Evolutionary conservation across 2,113 vertebrate genomes (phyloP), one percentile per base, ranked within the genome.

Genomic region (Colaptes auratus): DNA sequence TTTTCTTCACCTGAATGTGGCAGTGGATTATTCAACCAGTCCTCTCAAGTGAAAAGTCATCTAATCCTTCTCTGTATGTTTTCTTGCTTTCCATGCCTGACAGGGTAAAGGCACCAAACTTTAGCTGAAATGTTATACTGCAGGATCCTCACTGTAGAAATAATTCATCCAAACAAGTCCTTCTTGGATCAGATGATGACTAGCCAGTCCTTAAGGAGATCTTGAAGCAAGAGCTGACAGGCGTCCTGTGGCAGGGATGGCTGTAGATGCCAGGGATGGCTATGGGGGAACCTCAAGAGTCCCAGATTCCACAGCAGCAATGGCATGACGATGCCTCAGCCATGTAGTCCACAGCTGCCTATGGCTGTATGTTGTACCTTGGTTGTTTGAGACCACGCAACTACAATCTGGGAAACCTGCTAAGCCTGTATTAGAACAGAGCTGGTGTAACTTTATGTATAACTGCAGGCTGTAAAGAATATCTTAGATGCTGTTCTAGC

Each of bases 121-220:
- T 85, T 0, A 75, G 36, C 60, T 82, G 92, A 66, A 94, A 91
- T 9, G 25, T 82, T 89, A 88, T n/a, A 60, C 48, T 28, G 23
- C 60, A 71, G 59, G 31, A 59, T 87, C 55, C 12, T 84, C 53
- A 18, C 35, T 59, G 59, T 18, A 85, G 79, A 89, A 88, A 74
- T 82, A 88, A 91, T 91, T 91, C 7, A 88, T 86, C 87, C 56
- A 64, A 88, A 88, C 67, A 79, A 86, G 52, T 80, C 64, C 55
- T 91, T 92, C 71, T 82, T 33, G 18, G 31, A 60, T 74, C 69
- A 86, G 67, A 53, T 58, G 88, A 77, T 88, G 42, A 36, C 46
- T 59, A 82, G 55, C 23, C 50, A 52, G 50, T 24, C 6, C 2
- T 83, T 88, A 89, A 66, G 19, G 66, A 92, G 74, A 27, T 69